phyloP scores from a whole-genome alignment of 2,797 vertebrate genomes.

The Pristis pectinata region DNA sequence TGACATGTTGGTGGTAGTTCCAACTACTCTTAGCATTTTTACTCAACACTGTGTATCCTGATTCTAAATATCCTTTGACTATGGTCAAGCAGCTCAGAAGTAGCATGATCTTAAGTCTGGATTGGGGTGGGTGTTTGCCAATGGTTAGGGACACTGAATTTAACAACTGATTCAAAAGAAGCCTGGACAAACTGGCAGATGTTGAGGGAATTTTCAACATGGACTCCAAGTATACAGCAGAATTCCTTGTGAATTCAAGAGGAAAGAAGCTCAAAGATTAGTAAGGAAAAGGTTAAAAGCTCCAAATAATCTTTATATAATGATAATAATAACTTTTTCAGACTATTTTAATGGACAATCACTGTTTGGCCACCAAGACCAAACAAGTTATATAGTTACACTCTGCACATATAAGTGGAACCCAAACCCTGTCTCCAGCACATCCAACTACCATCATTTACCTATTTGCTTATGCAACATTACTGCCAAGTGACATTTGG shows the following conservation, averaged over 20 bases:
- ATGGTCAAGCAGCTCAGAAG: background rate
- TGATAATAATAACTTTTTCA: too few species aligned
- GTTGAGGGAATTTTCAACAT: background rate
- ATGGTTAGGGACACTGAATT: background rate
- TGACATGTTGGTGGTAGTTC: too few species aligned
- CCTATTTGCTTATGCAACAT: background rate
- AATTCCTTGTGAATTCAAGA: background rate
- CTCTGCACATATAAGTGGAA: too few species aligned
- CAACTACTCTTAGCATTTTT: background rate
- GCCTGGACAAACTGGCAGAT: background rate
- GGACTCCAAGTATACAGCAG: background rate
- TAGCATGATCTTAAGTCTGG: too few species aligned
- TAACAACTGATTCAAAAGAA: background rate
- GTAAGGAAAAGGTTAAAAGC: background rate
- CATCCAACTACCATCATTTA: too few species aligned
- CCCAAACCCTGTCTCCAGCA: too few species aligned
- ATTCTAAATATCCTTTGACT: background rate
- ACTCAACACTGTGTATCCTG: background rate
- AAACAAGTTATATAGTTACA: background rate
- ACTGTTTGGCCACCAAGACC: background rate
- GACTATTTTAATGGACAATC: too few species aligned
- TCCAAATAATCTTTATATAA: background rate
- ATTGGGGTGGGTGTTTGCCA: background rate
- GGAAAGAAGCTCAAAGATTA: background rate
- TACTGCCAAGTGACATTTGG: background rate